Evolutionary conservation across 2,888 invertebrate species (phyloP).

Genomic region (Cataglyphis rosenhaueri): DNA sequence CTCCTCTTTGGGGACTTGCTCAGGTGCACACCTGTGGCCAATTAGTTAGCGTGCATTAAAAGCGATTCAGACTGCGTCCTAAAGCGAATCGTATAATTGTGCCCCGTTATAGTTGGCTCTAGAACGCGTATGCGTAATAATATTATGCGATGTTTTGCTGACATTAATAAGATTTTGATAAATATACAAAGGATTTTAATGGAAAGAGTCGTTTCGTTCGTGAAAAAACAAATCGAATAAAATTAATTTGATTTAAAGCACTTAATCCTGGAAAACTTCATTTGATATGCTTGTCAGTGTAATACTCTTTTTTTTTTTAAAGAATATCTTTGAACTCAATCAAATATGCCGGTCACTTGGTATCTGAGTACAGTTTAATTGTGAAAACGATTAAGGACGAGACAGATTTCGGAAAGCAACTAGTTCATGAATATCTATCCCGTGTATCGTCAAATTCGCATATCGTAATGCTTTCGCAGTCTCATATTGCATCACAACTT

Average conservation of each 20-base stretch:
- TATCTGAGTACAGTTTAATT: background rate
- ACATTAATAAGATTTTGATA: constrained; percentile 35
- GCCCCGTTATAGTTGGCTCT: background rate
- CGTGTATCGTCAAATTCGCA: constrained; percentile 38
- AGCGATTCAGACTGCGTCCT: constrained; percentile 41
- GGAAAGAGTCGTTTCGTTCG: background rate
- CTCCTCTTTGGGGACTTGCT: constrained; percentile 26
- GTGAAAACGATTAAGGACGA: constrained; percentile 24
- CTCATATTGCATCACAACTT: constrained; percentile 30
- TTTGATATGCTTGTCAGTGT: background rate
- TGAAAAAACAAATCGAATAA: background rate
- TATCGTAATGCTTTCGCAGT: constrained; percentile 29
- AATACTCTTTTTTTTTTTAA: background rate
- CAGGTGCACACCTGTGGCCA: constrained; percentile 47
- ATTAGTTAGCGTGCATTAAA: constrained; percentile 48
- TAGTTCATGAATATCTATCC: constrained; percentile 12
- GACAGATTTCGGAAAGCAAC: constrained; percentile 10
- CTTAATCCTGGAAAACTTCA: background rate
- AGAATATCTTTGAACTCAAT: background rate
- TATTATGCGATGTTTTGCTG: constrained; percentile 17
- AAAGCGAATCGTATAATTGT: constrained; percentile 30
- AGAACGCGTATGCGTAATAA: constrained; percentile 36
- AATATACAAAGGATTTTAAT: background rate
- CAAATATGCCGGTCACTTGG: background rate
- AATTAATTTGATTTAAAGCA: constrained; percentile 15